These are phyloP conservation scores for Spermophilus dauricus DNA, from an alignment of 2,113 vertebrate species.

Conservation along the genomic window DNA sequence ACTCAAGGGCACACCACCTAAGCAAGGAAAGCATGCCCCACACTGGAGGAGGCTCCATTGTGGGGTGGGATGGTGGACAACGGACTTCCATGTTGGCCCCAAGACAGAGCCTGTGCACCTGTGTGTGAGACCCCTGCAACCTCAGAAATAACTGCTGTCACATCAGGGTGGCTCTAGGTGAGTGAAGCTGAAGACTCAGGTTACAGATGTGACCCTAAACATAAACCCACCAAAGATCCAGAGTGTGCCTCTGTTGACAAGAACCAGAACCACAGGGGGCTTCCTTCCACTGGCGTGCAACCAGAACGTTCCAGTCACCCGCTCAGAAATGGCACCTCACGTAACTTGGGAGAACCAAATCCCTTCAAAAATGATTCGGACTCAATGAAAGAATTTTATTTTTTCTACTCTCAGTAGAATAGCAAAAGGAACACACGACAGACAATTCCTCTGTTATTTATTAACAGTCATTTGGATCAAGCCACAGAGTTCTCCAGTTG, in stretches of 20 bases:
- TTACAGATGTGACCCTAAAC: neutral
- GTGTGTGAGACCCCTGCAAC: neutral
- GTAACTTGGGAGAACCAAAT: neutral
- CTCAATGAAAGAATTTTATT: neutral
- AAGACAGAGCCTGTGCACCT: neutral
- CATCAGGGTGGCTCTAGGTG: too few species aligned
- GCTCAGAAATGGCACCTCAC: neutral
- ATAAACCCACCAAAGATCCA: neutral
- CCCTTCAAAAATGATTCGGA: neutral
- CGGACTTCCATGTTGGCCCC: too few species aligned
- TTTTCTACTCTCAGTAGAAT: neutral
- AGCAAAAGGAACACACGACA: neutral
- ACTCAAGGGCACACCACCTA: fast-evolving
- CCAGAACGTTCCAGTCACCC: neutral
- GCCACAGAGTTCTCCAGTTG: fast-evolving
- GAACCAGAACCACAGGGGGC: neutral
- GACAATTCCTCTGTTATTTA: neutral
- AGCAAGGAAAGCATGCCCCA: neutral
- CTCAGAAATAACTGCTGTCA: neutral
- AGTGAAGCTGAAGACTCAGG: neutral
- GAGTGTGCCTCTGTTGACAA: neutral
- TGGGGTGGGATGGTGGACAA: fast-evolving
- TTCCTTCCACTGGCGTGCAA: neutral
- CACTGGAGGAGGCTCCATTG: neutral
- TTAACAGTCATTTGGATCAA: neutral